Evolutionary conservation across 2,888 invertebrate species (phyloP), one percentile per base, ranked within the genome.

Genomic region (Gisinianus flammeolus): DNA sequence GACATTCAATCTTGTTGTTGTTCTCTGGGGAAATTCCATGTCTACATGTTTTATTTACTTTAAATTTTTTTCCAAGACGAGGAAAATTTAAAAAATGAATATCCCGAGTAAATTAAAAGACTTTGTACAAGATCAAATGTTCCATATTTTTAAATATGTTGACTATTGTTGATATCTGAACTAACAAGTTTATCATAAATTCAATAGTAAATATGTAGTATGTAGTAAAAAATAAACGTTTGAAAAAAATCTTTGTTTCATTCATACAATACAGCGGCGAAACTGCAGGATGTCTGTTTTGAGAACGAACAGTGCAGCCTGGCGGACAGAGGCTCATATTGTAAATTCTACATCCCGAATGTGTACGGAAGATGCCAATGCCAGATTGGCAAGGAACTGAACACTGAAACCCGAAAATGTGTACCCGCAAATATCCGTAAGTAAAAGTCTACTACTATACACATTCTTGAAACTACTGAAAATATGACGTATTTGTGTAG

Each of bases 331-430:
- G 92, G 93, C 86, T 94, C 94, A 82, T 93, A 94, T 86, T 96
- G 96, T 86, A 94, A 95, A 87, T 96, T 94, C 87, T 90, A 95
- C 73, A 94, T 96, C 84, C 94, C 94, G 33, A 94, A 95, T 87
- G 90, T 96, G 16, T 95, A 95, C 86, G 96, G 96, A 69, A 91
- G 94, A 85, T 96, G 96, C 85, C 92, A 93, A 80, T 96, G 96
- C 86, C 92, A 92, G 84, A 87, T 91, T 10, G 84, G 84, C 33
- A 81, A 76, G 70, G 79, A 79, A 62, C 44, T 81, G 19, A 78
- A 78, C 76, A 76, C 77, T 80, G 71, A n/a, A 64, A 19, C 19
- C n/a, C 80, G 80, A 16, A 78, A 78, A 66, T 84, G 84, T 70
- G 16, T 70, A 30, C 70, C 79, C 24, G 76, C 75, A 24, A 75